A percentile compares a stretch with the other conserved stretches of the same genome.
Evolutionary conservation across 2,888 invertebrate genomes (phyloP).

Genomic region (Baronia brevicornis): DNA sequence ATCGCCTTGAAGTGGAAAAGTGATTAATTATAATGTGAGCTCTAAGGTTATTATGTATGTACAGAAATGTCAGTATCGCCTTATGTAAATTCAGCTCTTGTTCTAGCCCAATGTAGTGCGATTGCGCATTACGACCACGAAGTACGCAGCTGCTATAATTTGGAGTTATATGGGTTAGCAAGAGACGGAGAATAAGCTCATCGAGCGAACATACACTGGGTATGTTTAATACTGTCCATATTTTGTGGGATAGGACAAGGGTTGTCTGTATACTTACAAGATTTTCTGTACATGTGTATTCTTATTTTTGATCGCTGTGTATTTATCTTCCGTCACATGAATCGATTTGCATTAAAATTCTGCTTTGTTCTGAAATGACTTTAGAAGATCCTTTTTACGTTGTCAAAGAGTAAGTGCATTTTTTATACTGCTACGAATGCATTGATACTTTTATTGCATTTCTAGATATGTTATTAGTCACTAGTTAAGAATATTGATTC

Average conservation of each 20-base stretch:
- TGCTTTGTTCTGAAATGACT: conserved; percentile 88
- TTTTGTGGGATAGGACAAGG: conserved; percentile 64
- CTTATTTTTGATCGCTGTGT: conserved; percentile 22
- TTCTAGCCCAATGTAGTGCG: conserved; percentile 29
- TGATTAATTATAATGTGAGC: too few relatives aligned
- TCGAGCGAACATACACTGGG: conserved; percentile 48
- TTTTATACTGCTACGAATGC: too few relatives aligned
- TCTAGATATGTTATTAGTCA: too few relatives aligned
- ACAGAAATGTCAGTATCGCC: too few relatives aligned
- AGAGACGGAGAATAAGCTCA: conserved; percentile 55
- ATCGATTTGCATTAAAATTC: conserved; percentile 35
- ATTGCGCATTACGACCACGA: conserved; percentile 48
- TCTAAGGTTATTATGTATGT: too few relatives aligned
- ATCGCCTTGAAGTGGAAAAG: too few relatives aligned
- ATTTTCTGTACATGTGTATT: conserved; percentile 32
- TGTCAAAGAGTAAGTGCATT: conserved; percentile 94
- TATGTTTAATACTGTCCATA: conserved; percentile 62
- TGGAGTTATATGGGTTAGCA: conserved; percentile 43
- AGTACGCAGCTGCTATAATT: conserved; percentile 33
- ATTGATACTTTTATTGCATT: too few relatives aligned
- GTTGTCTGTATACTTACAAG: conserved; percentile 35
- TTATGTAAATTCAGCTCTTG: conserved; percentile 9
- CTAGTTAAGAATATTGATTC: too few relatives aligned
- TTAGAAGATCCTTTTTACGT: conserved; percentile 99
- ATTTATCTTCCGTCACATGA: conserved; percentile 42